Base-by-base conservation (phyloP, 2,888 invertebrate species). In the Tanypteryx hageni region DNA sequence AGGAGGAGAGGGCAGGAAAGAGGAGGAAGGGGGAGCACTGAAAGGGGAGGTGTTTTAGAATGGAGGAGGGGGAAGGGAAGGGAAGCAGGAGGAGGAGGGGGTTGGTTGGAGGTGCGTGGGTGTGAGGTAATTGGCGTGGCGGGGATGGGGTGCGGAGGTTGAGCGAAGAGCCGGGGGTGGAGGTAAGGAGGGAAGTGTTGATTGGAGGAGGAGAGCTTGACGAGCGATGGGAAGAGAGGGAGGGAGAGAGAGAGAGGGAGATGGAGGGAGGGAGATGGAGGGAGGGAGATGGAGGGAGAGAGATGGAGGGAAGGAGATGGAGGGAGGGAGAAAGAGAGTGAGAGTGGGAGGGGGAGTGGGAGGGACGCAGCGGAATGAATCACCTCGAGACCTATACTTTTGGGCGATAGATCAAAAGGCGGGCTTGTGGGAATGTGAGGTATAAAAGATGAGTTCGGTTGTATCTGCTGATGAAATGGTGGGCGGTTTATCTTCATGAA, bases 361-460 rank as follows among this genome's bases (percentile, higher is more conserved):
- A 64, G 89, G 59, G 31, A n/a, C 31, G 58, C 64, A 11, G 14
- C 44, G 44, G 89, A 89, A 89, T 89, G 89, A 89, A 89, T 89
- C 89, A 89, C 64, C 56, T 64, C 89, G 31, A 89, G 89, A 89
- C 89, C 89, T 89, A 89, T 89, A 89, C 89, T 89, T 89, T 89
- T 89, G 89, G 89, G 89, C 89, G 89, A 89, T 89, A 89, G 89
- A 89, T 89, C 89, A 89, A 89, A 89, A 89, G 89, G 89, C 89
- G 89, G 89, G 64, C 89, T 89, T 64, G 44, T 44, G 89, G 89
- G 89, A 89, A 89, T 89, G 89, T 64, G 89, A 89, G 89, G 89
- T 64, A 89, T 89, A 89, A 89, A 89, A 89, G 89, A 89, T 89
- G 64, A 89, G 89, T 89, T 89, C 89, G 89, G 89, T 89, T 89